Evolutionary conservation across 1,140 invertebrate genomes (phyloP).

Genomic region (Procambarus clarkii): DNA sequence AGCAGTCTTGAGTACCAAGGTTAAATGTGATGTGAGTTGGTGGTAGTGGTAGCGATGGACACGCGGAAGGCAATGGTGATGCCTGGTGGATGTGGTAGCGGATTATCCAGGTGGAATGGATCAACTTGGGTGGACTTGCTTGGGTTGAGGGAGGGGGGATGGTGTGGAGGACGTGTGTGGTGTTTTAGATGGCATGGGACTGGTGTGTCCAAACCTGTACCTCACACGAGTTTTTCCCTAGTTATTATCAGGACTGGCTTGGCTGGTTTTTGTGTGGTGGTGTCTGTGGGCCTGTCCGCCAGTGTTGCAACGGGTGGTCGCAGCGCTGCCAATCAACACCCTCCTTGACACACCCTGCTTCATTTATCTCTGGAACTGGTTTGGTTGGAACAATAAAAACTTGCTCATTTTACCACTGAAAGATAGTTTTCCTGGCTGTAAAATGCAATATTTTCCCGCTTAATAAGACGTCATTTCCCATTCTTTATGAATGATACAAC

Average conservation of each 20-base stretch:
- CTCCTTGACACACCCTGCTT: neutral
- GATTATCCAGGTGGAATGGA: neutral
- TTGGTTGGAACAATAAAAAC: neutral
- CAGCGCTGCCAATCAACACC: neutral
- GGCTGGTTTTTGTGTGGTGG: constrained; percentile 14
- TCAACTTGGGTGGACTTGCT: neutral
- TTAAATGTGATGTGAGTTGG: neutral
- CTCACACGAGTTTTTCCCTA: constrained; percentile 12
- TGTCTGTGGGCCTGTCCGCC: constrained; percentile 12
- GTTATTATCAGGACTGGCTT: constrained; percentile 11
- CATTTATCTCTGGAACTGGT: neutral
- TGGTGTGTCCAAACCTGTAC: constrained; percentile 34
- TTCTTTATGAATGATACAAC: neutral
- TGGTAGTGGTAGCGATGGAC: neutral
- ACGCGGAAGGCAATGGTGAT: neutral
- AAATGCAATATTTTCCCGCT: neutral
- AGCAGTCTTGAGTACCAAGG: neutral
- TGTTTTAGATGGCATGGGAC: constrained; percentile 10
- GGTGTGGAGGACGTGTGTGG: neutral
- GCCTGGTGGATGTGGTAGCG: neutral
- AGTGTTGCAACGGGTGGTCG: neutral
- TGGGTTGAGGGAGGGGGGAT: too few species aligned
- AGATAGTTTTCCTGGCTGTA: neutral
- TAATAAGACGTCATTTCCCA: neutral
- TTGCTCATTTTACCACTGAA: neutral